Evolutionary conservation across 1,140 invertebrate species (phyloP), one percentile per base, ranked within the genome.

Genomic region (Cydia fagiglandana): DNA sequence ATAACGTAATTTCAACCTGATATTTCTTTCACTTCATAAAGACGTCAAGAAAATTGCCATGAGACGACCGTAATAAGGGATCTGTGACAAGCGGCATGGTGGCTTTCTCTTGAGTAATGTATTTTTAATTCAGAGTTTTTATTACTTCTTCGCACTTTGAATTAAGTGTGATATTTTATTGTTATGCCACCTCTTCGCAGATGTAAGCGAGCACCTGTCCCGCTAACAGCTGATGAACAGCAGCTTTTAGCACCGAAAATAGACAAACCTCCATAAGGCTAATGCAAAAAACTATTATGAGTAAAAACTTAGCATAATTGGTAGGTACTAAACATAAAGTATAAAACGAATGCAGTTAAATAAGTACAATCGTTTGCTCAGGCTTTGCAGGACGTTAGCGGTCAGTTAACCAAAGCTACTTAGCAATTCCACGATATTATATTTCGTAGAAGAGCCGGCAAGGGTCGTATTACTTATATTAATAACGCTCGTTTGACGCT

Each of bases 391-490:
- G 75, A 50, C 75, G 56, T 53, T 56, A 45, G 75, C 75, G 75
- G 75, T 76, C 75, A 61, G 64, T 76, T 53, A 73, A 50, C 38
- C 47, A 76, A 76, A 73, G 75, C 75, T 50, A 73, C 66, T 76
- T 73, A 76, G 75, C 41, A 50, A 70, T 73, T 76, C 66, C 30
- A 38, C 73, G 78, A 74, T 61, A 64, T 70, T 70, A 70, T 20
- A 28, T 81, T 83, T 83, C 81, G 74, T 77, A 76, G 80, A 81
- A 82, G 70, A 73, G 73, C 45, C 30, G 47, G 45, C 74, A 45
- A 30, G 77, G 76, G 78, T 83, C 78, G 73, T 53, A 30, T 81
- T 79, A 78, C 77, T 79, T 81, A 79, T 74, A 68, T 77, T 79
- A 81, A 81, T 80, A 80, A 78, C 77, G 68, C 73, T 77, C 64